Conservation (phyloP, 2,888 invertebrate genomes). For the Ichneumoninae sp. region DNA sequence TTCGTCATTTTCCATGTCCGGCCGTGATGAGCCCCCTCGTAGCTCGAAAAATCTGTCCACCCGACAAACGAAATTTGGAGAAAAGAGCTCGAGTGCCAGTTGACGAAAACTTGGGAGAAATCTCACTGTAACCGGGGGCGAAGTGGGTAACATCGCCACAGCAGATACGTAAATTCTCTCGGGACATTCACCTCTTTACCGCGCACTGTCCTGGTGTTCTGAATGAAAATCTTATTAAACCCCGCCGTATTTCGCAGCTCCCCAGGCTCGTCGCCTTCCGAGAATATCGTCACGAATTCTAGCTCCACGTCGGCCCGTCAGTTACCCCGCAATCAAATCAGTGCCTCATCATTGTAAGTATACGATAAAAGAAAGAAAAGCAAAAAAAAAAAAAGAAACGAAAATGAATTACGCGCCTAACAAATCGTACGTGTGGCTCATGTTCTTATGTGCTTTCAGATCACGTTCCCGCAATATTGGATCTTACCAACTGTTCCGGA, state of each 20-base stretch:
- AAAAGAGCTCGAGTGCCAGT: neutral
- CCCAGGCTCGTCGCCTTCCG: slow-evolving; percentile 26
- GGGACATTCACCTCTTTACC: slow-evolving; percentile 33
- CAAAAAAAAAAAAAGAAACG: slow-evolving; percentile 4
- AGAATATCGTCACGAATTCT: slow-evolving; percentile 52
- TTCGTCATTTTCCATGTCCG: slow-evolving; percentile 46
- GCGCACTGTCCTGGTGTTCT: slow-evolving; percentile 11
- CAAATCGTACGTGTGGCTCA: slow-evolving; percentile 71
- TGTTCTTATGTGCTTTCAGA: slow-evolving; percentile 74
- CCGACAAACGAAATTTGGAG: neutral
- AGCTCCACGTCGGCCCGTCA: slow-evolving; percentile 19
- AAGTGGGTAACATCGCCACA: slow-evolving; percentile 18
- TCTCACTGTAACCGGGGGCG: slow-evolving; percentile 11
- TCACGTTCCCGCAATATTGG: slow-evolving; percentile 81
- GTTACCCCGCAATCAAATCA: slow-evolving; percentile 33
- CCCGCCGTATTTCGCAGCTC: slow-evolving; percentile 42
- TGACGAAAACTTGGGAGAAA: slow-evolving; percentile 16
- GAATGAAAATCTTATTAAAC: slow-evolving; percentile 66
- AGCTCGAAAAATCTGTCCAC: neutral
- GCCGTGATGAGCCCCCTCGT: neutral
- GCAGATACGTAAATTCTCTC: slow-evolving; percentile 32
- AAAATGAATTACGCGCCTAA: slow-evolving; percentile 69
- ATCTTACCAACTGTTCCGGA: slow-evolving; percentile 76
- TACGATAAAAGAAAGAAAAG: neutral
- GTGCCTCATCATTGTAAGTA: slow-evolving; percentile 20